Evolutionary conservation across 2,797 vertebrate species (phyloP), one percentile per base, ranked within the genome.

Genomic region (Botia kubotai): DNA sequence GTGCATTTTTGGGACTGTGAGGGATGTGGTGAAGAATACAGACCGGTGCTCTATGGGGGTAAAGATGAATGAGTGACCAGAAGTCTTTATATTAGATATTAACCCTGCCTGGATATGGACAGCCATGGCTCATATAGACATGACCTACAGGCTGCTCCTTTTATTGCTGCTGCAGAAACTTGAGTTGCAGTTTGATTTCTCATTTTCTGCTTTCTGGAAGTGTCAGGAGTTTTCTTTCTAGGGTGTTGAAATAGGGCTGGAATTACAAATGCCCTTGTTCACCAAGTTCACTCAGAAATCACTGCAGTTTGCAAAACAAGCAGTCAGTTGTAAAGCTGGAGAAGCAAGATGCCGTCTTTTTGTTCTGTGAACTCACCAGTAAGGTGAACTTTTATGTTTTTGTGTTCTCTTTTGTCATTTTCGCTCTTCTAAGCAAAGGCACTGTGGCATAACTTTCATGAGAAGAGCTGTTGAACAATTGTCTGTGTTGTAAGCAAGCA

Each of bases 401-500:
- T 74, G 66, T 14, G 65, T 79, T 71, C 23, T 1, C 77, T 74
- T 84, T 60, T 16, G 68, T 79, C 63, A 81, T 69, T 58, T 58
- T 17, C 26, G 73, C 77, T 83, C 72, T 62, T 79, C 63, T 81
- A 77, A 74, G 72, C 55, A 36, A 72, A 76, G 55, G 26, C 39
- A 53, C 13, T 48, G 77, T 76, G 88, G 86, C 88, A 82, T 75
- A 84, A 86, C 86, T 82, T 90, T 88, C 83, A 85, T 70, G 82
- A 87, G 84, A 70, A 85, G 84, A 84, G 85, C 89, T 84, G 85
- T 80, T 74, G 83, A 89, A 75, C 89, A 72, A 77, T 85, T 48
- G 84, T 87, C 84, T 86, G 90, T 86, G 88, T 83, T 88, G 89
- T 87, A 53, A 36, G 84, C 82, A 84, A 58, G 82, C 74, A 77